phyloP scores from a whole-genome alignment of 2,797 vertebrate genomes.

The Agapornis canus region DNA sequence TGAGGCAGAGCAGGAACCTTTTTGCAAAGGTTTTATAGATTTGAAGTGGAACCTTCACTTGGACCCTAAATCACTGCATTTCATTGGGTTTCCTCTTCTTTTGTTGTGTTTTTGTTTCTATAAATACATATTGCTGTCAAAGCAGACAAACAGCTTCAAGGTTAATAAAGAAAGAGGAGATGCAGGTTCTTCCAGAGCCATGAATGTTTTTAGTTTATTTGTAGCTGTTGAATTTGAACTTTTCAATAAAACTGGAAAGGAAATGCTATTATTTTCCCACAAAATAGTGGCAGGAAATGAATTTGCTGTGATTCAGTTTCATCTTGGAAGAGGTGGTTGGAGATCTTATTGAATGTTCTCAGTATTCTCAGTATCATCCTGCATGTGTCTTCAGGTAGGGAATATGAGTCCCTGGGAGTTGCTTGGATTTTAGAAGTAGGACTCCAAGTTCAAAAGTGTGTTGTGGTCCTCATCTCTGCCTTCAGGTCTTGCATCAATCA shows the following conservation, averaged over 20 bases:
- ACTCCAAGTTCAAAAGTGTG: not conserved
- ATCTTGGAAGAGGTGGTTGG: not conserved
- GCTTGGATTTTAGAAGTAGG: not conserved
- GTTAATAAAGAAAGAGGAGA: slow-evolving; percentile 17
- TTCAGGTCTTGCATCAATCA: fast-evolving
- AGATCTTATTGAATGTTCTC: not conserved
- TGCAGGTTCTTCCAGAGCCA: not conserved
- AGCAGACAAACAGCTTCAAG: not conserved
- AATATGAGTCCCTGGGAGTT: not conserved
- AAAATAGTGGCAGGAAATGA: slow-evolving; percentile 53
- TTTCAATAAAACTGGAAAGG: slow-evolving; percentile 39
- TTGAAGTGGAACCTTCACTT: not conserved
- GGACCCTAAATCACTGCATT: not conserved
- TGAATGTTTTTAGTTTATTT: slow-evolving; percentile 37
- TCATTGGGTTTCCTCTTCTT: not conserved
- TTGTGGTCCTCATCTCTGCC: not conserved
- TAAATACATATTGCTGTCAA: not conserved
- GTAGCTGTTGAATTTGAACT: slow-evolving; percentile 23
- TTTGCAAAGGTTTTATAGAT: not conserved
- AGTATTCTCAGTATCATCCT: not conserved
- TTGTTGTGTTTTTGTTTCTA: not conserved
- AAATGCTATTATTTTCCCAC: slow-evolving; percentile 30
- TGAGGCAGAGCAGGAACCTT: not conserved
- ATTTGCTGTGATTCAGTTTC: slow-evolving; percentile 21
- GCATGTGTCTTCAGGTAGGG: not conserved